Evolutionary conservation across 2,113 vertebrate genomes (phyloP), one percentile per base, ranked within the genome.

Genomic region (Caranx melampygus): DNA sequence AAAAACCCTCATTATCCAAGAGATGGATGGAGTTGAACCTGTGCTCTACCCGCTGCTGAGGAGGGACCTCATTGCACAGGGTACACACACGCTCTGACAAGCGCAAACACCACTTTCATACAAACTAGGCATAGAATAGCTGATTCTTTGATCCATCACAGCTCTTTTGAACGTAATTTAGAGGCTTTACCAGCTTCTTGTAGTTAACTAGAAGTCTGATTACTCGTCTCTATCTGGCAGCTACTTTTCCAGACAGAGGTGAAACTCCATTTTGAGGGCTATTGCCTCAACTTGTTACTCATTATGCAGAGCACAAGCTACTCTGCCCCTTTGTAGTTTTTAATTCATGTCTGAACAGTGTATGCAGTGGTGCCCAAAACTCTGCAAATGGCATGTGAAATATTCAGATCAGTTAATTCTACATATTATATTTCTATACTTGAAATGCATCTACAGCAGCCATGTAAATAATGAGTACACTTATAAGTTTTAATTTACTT

Each of bases 1-100:
- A 44, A 99, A 99, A 92, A 99, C 97, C 0, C 95, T 99, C 72
- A 96, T 99, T 88, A 96, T 99, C 84, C 98, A 98, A 89, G 98
- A 99, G 91, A 94, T 98, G 96, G 97, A 99, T 88, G 95, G 96
- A 72, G 95, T 99, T 78, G 97, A 99, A 88, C 97, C 98, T 55
- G 97, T 97, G 13, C 97, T 99, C 80, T 99, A 98, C 85, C 97
- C 98, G 0, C 87, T 99, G 60, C 87, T 99, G 86, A 96, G 98
- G 88, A 95, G 92, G 87, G 98, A 99, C 91, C 95, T 99, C 60
- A 93, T 97, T 77, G 96, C 97, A 77, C 97, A 99, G 94, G 97
- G 98, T 98, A 68, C 8, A 20, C 61, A 68, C 61, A 75, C 14
- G 57, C 51, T 44, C 49, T 51, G 8, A 78, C 49, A 34, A 21